Percentiles rank a stretch among this genome's conserved stretches.
phyloP scores from a whole-genome alignment of 2,113 vertebrate species.

The Podarcis cretensis region DNA sequence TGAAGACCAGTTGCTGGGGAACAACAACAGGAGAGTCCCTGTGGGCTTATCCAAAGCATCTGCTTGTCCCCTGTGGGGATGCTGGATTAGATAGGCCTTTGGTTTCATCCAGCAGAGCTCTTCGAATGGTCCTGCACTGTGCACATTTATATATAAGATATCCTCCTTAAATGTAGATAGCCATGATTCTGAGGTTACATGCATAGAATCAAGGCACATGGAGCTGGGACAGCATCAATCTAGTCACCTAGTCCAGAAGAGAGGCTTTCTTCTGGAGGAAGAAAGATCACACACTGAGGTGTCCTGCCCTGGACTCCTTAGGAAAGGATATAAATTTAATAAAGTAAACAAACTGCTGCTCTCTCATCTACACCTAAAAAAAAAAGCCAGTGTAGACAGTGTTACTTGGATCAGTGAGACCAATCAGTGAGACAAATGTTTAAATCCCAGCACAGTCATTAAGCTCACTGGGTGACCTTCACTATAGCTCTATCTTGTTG shows the following conservation, averaged over 20 bases:
- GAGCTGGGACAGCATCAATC: neutral
- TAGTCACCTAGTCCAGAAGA: neutral
- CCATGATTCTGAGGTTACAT: neutral
- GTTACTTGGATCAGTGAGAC: neutral
- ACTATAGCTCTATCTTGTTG: too few species aligned
- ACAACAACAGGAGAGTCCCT: too few species aligned
- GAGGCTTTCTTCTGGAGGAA: neutral
- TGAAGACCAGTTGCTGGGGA: too few species aligned
- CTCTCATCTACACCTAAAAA: neutral
- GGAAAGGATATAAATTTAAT: too few species aligned
- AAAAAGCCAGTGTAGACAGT: neutral
- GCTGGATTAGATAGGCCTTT: too few species aligned
- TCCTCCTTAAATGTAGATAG: neutral
- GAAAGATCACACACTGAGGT: fast-evolving
- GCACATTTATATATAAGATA: neutral
- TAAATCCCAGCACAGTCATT: neutral
- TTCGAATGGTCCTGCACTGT: too few species aligned
- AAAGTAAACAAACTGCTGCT: too few species aligned
- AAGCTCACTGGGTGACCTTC: neutral
- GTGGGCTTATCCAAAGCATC: too few species aligned
- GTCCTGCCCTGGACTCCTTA: too few species aligned
- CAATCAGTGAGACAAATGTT: neutral
- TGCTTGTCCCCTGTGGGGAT: too few species aligned
- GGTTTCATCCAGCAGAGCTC: too few species aligned
- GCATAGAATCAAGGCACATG: too few species aligned